A percentile compares a stretch with the other conserved stretches of the same genome.
phyloP scores from a whole-genome alignment of 2,113 vertebrate genomes.

The Gopherus evgoodei region DNA sequence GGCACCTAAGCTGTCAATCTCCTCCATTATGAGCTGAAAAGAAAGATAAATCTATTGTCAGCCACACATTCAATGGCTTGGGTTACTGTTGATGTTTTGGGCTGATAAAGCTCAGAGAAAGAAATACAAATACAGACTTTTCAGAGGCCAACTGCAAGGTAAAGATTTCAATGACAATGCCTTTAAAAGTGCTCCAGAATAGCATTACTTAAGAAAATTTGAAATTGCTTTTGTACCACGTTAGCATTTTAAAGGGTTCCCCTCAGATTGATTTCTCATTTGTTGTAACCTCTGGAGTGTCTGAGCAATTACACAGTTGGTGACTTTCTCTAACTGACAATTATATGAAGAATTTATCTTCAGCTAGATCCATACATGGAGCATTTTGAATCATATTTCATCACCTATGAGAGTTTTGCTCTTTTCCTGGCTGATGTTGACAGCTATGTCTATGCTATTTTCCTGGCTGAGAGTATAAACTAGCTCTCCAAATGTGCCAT shows the following conservation, averaged over 20 bases:
- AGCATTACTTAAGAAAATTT: conserved; percentile 27
- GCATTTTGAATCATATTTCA: not conserved
- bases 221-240: conserved; percentile 39
- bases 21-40: not conserved
- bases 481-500: not conserved
- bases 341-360: conserved; percentile 61
- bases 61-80: not conserved
- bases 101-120: not conserved
- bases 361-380: conserved; percentile 2
- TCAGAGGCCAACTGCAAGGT: not conserved
- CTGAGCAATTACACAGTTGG: conserved; percentile 18
- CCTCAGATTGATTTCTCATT: conserved; percentile 20
- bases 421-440: not conserved
- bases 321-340: conserved; percentile 60
- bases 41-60: not conserved
- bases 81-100: rapidly evolving
- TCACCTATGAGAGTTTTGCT: not conserved
- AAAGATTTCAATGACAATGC: not conserved
- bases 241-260: conserved; percentile 28
- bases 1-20: not conserved
- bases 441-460: not conserved
- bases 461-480: not conserved
- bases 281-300: conserved; percentile 19
- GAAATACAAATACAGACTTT: not conserved
- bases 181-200: not conserved